These are phyloP conservation scores for Nettapus auritus DNA, from an alignment of 2,113 vertebrate genomes.

Conservation along the genomic window DNA sequence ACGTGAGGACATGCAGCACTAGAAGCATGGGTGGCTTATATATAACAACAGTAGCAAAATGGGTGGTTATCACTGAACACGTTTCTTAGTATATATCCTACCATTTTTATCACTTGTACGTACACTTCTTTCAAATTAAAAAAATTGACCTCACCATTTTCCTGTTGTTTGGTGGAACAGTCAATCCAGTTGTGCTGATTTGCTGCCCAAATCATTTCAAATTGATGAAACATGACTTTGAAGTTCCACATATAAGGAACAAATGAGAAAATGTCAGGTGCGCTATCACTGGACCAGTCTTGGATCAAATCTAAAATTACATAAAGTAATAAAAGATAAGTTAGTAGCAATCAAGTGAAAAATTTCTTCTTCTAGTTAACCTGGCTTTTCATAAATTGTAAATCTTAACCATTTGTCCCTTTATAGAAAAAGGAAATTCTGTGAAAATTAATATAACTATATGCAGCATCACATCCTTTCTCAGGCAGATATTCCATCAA, in stretches of 20 bases:
- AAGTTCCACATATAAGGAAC: conserved; percentile 99
- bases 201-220: conserved; percentile 99
- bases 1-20: not conserved
- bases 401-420: not conserved
- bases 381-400: not conserved
- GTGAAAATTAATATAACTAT: not conserved
- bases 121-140: not conserved
- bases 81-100: not conserved
- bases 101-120: not conserved
- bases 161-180: conserved; percentile 98
- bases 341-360: not conserved
- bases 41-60: not conserved
- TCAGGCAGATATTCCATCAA: not conserved
- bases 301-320: conserved; percentile 90
- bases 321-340: not conserved
- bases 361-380: not conserved
- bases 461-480: not conserved
- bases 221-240: conserved; percentile 97
- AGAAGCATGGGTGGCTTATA: not conserved
- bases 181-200: conserved; percentile 99
- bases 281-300: conserved; percentile 96
- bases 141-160: conserved; percentile 86
- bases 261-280: conserved; percentile 97
- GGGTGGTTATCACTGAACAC: not conserved
- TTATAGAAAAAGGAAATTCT: not conserved